Base-by-base conservation (phyloP, 2,113 vertebrate genomes). In the Pterocles orientalis region DNA sequence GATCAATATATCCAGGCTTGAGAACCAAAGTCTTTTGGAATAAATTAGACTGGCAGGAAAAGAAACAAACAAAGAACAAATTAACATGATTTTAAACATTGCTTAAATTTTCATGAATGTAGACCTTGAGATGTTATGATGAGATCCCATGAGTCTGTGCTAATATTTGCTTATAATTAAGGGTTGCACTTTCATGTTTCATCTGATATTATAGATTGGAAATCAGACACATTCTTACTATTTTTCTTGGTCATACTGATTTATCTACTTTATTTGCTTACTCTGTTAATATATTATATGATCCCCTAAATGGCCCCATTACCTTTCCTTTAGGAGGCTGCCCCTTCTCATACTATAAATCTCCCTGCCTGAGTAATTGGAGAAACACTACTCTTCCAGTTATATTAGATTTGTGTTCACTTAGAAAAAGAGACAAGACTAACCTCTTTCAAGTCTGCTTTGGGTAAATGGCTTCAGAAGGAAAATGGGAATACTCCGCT, bases 11-110 rank as follows among this genome's bases (percentile, higher is more conserved):
- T 97, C 95, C 98, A 97, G 86, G 95, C 97, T 97, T 98, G 97
- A 98, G 98, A 98, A 98, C 97, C 95, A 94, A 97, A 98, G 97
- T 98, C 98, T 97, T 97, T 98, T 97, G 96, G 96, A 98, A 98
- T 98, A 98, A 98, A 98, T 98, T 98, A 98, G 96, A 98, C 97
- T 97, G 97, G 95, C 96, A 98, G 97, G 96, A 97, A 98, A 97
- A 98, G 96, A 98, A 98, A 97, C 97, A 98, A 98, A 98, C 98
- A 98, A 98, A 98, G 98, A 98, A 97, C 97, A 98, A 98, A 98
- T 98, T 98, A 98, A 98, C 98, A 98, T 98, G 98, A 98, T 98
- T 98, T 98, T 98, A 98, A 98, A 98, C 97, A 97, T 98, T 98
- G 97, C 98, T 98, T 98, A 98, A 98, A 98, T 98, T 98, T 98